A percentile compares a stretch with the other conserved stretches of the same genome.
Conservation (phyloP, 2,888 invertebrate species). For the Teleogryllus oceanicus region DNA sequence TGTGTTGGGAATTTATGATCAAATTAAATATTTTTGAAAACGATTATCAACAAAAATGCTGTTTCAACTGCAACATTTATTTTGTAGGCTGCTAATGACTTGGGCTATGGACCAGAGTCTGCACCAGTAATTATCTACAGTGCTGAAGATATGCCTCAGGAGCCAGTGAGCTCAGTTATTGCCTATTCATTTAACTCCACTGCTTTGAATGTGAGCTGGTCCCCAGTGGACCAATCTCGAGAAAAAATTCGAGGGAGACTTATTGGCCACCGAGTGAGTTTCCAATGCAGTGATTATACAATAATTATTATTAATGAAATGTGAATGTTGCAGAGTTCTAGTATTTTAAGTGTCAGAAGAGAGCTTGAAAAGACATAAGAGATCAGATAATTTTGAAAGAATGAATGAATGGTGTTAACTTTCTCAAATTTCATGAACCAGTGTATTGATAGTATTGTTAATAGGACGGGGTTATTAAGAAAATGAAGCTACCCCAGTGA, state of each 20-base stretch:
- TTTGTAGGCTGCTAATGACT: constrained; percentile 63
- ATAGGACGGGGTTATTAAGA: no score
- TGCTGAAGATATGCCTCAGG: constrained; percentile 90
- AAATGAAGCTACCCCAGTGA: no score
- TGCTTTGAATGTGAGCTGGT: constrained; percentile 87
- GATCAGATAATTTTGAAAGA: no score
- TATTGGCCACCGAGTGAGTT: constrained; percentile 78
- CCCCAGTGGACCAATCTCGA: constrained; percentile 77
- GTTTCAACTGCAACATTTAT: constrained; percentile 26
- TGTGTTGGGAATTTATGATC: no score
- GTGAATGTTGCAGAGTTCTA: no score
- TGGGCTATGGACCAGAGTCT: constrained; percentile 80
- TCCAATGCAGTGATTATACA: neutral
- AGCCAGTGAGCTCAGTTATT: constrained; percentile 77
- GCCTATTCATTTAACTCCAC: constrained; percentile 86
- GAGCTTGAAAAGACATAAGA: no score
- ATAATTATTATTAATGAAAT: neutral
- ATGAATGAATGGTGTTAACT: no score
- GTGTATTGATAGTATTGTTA: no score
- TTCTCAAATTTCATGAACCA: no score
- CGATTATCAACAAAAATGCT: constrained; percentile 24
- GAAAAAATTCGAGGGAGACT: constrained; percentile 83
- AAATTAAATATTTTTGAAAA: constrained; percentile 19
- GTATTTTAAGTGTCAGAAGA: no score
- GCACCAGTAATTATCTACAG: constrained; percentile 71